Percentiles rank a stretch among this genome's conserved stretches.
Conservation (phyloP, 2,888 invertebrate genomes). For the Eueremaeus valkanovi region DNA sequence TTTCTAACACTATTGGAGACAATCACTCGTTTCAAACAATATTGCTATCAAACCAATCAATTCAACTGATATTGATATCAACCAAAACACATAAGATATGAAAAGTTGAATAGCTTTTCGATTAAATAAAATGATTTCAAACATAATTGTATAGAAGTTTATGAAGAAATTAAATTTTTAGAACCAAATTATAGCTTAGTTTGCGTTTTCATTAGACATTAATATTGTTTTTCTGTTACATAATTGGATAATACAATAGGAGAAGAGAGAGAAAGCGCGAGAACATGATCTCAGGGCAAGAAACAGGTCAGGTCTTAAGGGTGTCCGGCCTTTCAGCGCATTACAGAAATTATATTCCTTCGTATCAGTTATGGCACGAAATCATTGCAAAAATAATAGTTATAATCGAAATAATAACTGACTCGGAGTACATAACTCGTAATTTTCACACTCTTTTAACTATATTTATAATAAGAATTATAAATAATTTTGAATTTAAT, state of each 20-base stretch:
- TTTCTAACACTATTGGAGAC: slow-evolving; percentile 9
- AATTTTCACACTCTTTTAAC: slow-evolving; percentile 19
- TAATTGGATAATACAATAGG: slow-evolving; percentile 16
- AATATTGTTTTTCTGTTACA: slow-evolving; percentile 16
- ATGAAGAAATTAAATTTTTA: slow-evolving; percentile 1
- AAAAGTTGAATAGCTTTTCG: neutral
- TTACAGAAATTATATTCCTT: slow-evolving; percentile 8
- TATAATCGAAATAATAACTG: slow-evolving; percentile 8
- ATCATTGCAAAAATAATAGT: slow-evolving; percentile 12
- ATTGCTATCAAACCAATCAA: slow-evolving; percentile 6
- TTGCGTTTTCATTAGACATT: slow-evolving; percentile 16
- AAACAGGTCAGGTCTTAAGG: slow-evolving; percentile 19
- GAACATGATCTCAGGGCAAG: neutral
- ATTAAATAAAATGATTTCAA: neutral
- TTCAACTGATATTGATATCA: neutral
- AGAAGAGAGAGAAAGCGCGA: neutral
- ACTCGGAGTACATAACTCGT: neutral
- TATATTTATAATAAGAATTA: too few relatives aligned
- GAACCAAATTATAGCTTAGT: neutral
- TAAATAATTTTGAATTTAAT: neutral
- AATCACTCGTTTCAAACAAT: slow-evolving; percentile 23
- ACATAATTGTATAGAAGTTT: neutral
- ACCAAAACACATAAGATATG: neutral
- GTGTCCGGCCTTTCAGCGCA: slow-evolving; percentile 29
- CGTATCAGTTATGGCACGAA: neutral